Base-by-base conservation (phyloP, 2,888 invertebrate species). In the Spatulosminthurus flaviceps region DNA sequence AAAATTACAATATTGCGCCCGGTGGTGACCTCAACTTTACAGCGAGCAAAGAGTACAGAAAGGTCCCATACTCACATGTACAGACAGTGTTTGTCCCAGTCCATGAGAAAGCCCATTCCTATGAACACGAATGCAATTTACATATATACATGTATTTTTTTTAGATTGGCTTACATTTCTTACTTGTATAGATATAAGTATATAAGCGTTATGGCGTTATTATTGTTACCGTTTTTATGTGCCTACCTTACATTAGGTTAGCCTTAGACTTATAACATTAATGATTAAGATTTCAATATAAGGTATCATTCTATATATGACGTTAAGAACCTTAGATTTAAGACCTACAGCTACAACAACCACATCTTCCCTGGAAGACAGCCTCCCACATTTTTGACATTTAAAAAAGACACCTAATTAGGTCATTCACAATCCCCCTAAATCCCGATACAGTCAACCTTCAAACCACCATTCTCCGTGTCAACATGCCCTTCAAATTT, bases 211-310 rank as follows among this genome's bases (percentile, higher is more conserved):
- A 73, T 41, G 19, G 51, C 51, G 51, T 51, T 72, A 34, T 61
- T 76, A 64, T 66, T 76, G 76, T 76, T 76, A 76, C 76, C 76
- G 66, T 76, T 73, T 76, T 74, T 74, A 74, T 76, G 76, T 76
- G 76, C 76, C 76, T 76, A 51, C 51, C 26, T 51, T 41, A 66
- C 9, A 7, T 70, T 74, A 60, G 64, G 51, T 26, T 74, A 60
- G 61, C 22, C 21, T 75, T 26, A 34, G 29, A 61, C 29, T 41
- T 29, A 71, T n/a, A 41, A n/a, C 16, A n/a, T 51, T 51, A 51
- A 51, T 51, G n/a, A 51, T 9, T 34, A 34, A 51, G 51, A 51
- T 51, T 19, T 51, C 16, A 51, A 51, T 51, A 11, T 51, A 51
- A 34, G 34, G 34, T 34, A 34, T n/a, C n/a, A n/a, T 34, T 34